Base-by-base conservation (phyloP, 2,113 vertebrate genomes). In the Paracanthobrama guichenoti region DNA sequence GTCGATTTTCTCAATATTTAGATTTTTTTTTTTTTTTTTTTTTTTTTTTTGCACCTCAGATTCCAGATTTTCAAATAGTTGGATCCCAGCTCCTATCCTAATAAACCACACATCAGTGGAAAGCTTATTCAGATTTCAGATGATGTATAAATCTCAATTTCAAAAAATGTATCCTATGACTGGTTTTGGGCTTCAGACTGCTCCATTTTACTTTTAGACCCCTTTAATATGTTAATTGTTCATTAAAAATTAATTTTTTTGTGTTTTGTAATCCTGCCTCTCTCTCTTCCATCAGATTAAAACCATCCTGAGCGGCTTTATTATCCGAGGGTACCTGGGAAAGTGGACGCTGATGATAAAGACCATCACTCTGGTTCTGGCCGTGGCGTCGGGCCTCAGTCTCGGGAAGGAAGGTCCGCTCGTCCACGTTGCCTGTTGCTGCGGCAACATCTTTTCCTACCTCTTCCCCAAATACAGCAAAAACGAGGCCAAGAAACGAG, bases 321-420 rank as follows among this genome's bases (percentile, higher is more conserved):
- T 99, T 90, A 99, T 99, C 92, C 95, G 98, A 88, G 98, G 98
- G 50, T 99, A 99, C 89, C 92, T 99, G 93, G 98, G 98, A 28
- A 99, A 99, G 85, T 99, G 98, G 98, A 99, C 98, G 72, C 95
- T 99, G 90, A 94, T 99, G 96, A 99, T 99, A 90, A 99, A 99
- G 94, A 99, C 97, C 76, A 92, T 99, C 91, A 99, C 98, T 1
- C 94, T 99, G 93, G 98, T 99, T 48, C 91, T 99, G 93, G 98
- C 98, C 4, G 98, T 99, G 64, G 97, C 98, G 39, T 99, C 98
- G 2, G 98, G 98, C 67, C 95, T 99, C 87, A 99, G 98, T 90
- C 96, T 99, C 92, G 98, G 98, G 86, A 99, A 99, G 91, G 98
- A 99, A 90, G 98, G 98, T 0, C 97, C 98, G 11, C 91, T 99